Evolutionary conservation across 2,113 vertebrate species (phyloP), one percentile per base, ranked within the genome.

Genomic region (Albula glossodonta): DNA sequence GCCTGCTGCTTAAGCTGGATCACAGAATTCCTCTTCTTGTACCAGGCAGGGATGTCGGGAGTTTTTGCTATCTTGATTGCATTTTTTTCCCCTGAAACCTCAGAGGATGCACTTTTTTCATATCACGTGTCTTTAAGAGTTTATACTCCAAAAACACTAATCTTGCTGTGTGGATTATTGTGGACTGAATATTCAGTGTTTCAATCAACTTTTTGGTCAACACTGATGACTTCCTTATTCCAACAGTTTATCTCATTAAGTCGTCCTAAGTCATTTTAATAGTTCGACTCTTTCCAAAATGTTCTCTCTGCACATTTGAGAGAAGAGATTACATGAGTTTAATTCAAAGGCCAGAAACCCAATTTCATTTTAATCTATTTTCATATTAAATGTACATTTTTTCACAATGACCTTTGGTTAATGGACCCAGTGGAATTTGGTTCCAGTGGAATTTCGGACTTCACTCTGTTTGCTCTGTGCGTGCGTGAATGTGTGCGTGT

Each of bases 21-120:
- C 88, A 92, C 86, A 89, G 93, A 91, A 90, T 88, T 82, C 87
- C 82, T 88, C 5, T 70, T 60, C 77, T 77, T 66, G 87, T 88
- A 92, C 15, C 48, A 22, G 7, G 31, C 9, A 22, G 5, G 83
- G 84, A 78, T 87, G 86, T 87, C 22, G 70, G n/a, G 84, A 41
- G 81, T 89, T 86, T 60, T 63, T 78, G 86, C 83, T 78, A 89
- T 86, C 90, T 89, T 83, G 53, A 53, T 82, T 51, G 81, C 87
- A 88, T 12, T 77, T 78, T 85, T 87, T 84, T 80, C 84, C 3
- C 70, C 82, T 81, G 31, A n/a, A 12, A 56, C 7, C 53, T 56
- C 53, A 56, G 53, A 7, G 6, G 53, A 7, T 56, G 53, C n/a
- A 74, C 25, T 31, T 22, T 10, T 22, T 31, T 74, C 70, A 31